Percentiles rank a stretch among this genome's conserved stretches.
Evolutionary conservation across 2,113 vertebrate genomes (phyloP).

Genomic region (Microtus richardsoni): DNA sequence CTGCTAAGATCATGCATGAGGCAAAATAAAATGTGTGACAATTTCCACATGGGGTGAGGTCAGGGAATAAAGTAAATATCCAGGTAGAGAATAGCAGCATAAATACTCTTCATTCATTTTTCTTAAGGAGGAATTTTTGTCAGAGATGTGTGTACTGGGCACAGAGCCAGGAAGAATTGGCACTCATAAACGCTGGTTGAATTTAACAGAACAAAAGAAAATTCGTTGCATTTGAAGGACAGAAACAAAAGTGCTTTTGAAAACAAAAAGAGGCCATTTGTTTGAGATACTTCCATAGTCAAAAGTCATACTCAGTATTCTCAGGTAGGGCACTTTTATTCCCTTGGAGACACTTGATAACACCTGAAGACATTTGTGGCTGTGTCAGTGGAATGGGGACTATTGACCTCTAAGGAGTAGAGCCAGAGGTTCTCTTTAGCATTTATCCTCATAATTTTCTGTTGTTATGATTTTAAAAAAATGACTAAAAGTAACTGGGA

Average conservation of each 20-base stretch:
- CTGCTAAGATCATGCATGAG: conserved; percentile 28
- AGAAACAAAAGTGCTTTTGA: neutral
- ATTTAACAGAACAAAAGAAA: conserved; percentile 20
- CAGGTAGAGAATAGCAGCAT: neutral
- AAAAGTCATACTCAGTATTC: neutral
- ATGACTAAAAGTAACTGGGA: neutral
- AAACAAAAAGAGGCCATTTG: conserved; percentile 26
- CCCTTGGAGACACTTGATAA: neutral
- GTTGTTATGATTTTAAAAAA: neutral
- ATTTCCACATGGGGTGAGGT: neutral
- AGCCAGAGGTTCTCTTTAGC: neutral
- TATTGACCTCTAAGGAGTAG: neutral
- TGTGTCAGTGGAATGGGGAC: neutral
- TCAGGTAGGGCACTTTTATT: neutral
- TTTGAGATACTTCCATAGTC: neutral
- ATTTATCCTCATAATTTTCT: too few species aligned
- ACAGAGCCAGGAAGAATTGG: neutral
- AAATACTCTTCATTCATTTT: conserved; percentile 44
- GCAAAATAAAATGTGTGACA: conserved; percentile 38
- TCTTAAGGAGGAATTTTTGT: conserved; percentile 50
- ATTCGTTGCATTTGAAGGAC: neutral
- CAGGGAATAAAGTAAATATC: neutral
- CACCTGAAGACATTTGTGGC: neutral
- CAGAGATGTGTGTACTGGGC: conserved; percentile 25
- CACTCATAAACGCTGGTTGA: neutral